These are phyloP conservation scores for Otis tarda DNA, from an alignment of 2,113 vertebrate genomes.

Conservation along the genomic window DNA sequence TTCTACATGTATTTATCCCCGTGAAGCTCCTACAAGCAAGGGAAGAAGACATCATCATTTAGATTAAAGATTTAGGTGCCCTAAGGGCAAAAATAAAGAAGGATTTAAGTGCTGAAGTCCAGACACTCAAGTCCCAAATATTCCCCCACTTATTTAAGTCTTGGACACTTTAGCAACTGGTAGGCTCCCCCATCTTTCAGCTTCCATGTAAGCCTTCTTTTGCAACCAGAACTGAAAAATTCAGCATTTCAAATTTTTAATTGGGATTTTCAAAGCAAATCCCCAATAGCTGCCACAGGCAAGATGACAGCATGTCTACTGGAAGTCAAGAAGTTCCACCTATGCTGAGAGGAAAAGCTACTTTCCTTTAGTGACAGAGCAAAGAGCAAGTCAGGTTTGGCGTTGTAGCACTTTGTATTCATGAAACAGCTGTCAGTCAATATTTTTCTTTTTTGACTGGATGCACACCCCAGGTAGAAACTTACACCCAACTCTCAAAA, in stretches of 20 bases:
- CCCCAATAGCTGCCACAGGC: background rate
- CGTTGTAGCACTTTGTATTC: background rate
- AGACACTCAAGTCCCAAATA: background rate
- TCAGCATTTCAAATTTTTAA: background rate
- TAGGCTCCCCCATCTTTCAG: background rate
- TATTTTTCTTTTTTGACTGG: background rate
- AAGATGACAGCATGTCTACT: background rate
- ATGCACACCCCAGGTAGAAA: background rate
- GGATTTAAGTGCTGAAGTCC: background rate
- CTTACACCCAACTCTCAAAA: background rate
- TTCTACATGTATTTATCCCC: background rate
- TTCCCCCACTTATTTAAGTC: background rate
- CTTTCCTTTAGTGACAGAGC: background rate
- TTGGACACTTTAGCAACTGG: background rate
- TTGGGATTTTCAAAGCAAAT: background rate
- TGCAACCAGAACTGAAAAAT: background rate
- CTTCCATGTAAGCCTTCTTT: background rate
- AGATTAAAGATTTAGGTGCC: background rate
- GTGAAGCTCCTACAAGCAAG: background rate
- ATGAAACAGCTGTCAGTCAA: background rate
- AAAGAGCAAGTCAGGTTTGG: background rate
- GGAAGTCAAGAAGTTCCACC: background rate
- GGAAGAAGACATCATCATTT: background rate
- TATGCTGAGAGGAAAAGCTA: background rate
- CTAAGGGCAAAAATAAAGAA: background rate